These are phyloP conservation scores for Callospermophilus lateralis DNA, from an alignment of 2,113 vertebrate species.

Conservation along the genomic window DNA sequence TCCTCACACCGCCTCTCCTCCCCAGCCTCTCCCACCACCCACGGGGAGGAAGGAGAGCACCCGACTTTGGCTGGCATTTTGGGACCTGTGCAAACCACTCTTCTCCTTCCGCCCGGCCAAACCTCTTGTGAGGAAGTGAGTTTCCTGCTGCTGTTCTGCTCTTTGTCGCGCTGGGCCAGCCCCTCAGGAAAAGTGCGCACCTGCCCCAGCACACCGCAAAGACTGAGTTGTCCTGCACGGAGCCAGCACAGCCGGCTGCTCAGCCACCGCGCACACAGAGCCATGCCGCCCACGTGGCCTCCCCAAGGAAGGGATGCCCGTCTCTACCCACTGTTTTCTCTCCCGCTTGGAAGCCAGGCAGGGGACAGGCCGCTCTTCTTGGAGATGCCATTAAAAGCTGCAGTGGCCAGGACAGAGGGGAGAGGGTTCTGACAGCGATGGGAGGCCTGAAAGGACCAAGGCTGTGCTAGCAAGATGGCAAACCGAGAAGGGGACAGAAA, in stretches of 20 bases:
- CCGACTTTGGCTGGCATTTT: background rate
- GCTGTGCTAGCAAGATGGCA: background rate
- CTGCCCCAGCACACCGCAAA: too few relatives aligned
- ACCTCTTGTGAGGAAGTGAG: background rate
- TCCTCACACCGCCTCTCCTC: background rate
- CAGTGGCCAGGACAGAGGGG: rapidly evolving
- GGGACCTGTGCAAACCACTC: rapidly evolving
- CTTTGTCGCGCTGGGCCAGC: background rate
- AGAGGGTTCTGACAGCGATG: background rate
- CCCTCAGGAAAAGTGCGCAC: too few relatives aligned
- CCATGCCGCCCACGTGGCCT: background rate
- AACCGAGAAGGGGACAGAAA: background rate
- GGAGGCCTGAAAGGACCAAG: background rate
- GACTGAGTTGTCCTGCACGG: background rate
- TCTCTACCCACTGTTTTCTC: background rate
- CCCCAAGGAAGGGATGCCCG: background rate
- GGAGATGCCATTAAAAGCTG: background rate
- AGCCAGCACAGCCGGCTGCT: background rate
- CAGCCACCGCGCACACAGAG: rapidly evolving
- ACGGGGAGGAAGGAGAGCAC: background rate
- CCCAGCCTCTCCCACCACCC: background rate
- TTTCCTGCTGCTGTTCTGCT: background rate
- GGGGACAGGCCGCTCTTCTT: background rate
- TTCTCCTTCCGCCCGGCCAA: background rate
- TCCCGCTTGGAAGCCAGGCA: background rate